A percentile compares a stretch with the other conserved stretches of the same genome.
phyloP scores from a whole-genome alignment of 2,888 invertebrate genomes.

The Caenorhabditis drosophilae region DNA sequence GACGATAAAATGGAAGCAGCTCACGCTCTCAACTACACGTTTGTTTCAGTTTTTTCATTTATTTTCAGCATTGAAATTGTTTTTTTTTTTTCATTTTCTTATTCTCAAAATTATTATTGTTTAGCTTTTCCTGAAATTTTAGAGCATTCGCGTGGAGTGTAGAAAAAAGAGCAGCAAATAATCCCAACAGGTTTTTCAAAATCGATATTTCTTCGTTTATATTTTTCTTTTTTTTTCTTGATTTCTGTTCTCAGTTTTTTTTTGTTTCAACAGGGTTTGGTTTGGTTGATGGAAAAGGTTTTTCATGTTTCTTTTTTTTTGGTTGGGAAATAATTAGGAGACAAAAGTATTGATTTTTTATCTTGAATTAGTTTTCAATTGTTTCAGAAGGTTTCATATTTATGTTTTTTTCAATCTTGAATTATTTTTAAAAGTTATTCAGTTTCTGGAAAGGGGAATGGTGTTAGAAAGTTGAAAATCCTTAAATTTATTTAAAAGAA shows the following conservation, averaged over 20 bases:
- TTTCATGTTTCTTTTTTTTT: slow-evolving; percentile 4
- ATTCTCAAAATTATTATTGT: background rate
- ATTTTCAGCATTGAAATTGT: too few relatives aligned
- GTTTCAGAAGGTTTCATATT: too few relatives aligned
- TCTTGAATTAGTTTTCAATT: too few relatives aligned
- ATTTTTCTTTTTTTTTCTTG: too few relatives aligned
- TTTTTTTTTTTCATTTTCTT: background rate
- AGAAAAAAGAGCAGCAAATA: slow-evolving; percentile 31
- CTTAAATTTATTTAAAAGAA: too few relatives aligned
- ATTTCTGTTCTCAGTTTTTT: background rate
- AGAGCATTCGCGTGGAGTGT: slow-evolving; percentile 54
- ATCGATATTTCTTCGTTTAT: slow-evolving; percentile 6
- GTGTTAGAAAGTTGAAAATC: too few relatives aligned
- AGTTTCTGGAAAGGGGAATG: too few relatives aligned
- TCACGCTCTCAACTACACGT: slow-evolving; percentile 68
- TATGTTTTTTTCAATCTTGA: too few relatives aligned
- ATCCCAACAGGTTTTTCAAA: slow-evolving; percentile 32
- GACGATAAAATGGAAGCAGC: slow-evolving; percentile 55
- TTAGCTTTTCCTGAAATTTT: slow-evolving; percentile 14
- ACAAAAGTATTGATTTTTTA: background rate
- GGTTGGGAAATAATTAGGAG: background rate
- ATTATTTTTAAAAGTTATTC: too few relatives aligned
- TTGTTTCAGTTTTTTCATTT: slow-evolving; percentile 26
- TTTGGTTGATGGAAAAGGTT: too few relatives aligned
- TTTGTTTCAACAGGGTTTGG: background rate